Conservation (phyloP, 2,888 invertebrate species). For the Agonopterix arenella region DNA sequence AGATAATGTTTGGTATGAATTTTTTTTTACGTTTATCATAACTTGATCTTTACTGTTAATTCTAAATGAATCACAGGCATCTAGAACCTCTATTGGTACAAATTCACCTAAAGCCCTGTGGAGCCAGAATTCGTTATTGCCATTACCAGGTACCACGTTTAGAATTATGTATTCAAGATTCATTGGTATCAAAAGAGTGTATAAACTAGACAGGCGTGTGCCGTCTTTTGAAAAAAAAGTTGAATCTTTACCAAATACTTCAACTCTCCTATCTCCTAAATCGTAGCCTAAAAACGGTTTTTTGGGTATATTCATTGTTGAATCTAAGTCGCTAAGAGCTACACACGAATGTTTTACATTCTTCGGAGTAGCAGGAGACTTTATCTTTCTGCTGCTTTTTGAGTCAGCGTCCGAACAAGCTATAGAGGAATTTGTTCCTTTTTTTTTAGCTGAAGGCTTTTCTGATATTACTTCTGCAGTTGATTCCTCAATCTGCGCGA, state of each 20-base stretch:
- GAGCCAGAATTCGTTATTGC: conserved; percentile 53
- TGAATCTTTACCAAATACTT: conserved; percentile 60
- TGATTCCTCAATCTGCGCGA: conserved; percentile 27
- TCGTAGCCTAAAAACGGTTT: conserved; percentile 59
- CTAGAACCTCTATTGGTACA: conserved; percentile 24
- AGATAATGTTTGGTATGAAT: conserved; percentile 25
- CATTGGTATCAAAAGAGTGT: conserved; percentile 52
- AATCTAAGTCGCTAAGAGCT: conserved; percentile 7
- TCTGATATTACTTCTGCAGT: not conserved
- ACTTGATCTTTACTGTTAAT: conserved; percentile 50
- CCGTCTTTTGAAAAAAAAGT: conserved; percentile 60
- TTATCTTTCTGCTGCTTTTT: conserved; percentile 41
- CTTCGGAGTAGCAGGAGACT: conserved; percentile 29
- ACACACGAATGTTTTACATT: conserved; percentile 14
- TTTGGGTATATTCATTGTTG: conserved; percentile 16
- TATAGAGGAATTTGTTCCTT: conserved; percentile 23
- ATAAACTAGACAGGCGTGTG: conserved; percentile 41
- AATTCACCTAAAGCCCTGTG: conserved; percentile 47
- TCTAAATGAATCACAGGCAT: conserved; percentile 53
- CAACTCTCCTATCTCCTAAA: conserved; percentile 58
- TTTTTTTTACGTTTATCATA: conserved; percentile 51
- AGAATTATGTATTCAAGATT: conserved; percentile 53
- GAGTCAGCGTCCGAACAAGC: conserved; percentile 26
- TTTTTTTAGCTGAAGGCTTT: conserved; percentile 15
- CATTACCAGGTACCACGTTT: conserved; percentile 47